Conservation (phyloP, 1,140 invertebrate genomes). For the Papilio polytes region DNA sequence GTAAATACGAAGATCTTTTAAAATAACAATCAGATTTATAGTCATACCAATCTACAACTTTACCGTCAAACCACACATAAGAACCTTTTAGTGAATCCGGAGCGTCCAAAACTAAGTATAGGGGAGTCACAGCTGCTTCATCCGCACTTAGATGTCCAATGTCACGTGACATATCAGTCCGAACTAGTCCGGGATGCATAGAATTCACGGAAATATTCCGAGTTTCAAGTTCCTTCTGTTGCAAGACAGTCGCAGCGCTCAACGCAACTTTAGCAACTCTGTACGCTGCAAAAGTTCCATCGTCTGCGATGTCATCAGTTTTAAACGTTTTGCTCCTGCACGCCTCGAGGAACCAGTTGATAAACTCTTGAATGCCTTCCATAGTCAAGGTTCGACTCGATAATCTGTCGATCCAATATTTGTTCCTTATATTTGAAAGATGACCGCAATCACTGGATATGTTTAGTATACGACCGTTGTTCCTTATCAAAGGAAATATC, state of each 20-base stretch:
- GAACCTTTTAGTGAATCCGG: constrained; percentile 62
- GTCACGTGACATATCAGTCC: constrained; percentile 87
- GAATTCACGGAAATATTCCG: constrained; percentile 87
- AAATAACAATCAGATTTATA: constrained; percentile 4
- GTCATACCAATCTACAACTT: constrained; percentile 68
- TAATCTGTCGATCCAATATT: constrained; percentile 83
- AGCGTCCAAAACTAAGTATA: constrained; percentile 61
- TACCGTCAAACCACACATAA: constrained; percentile 74
- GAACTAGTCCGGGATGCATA: constrained; percentile 83
- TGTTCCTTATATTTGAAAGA: constrained; percentile 83
- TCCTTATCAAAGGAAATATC: constrained; percentile 87
- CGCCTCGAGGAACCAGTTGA: constrained; percentile 85
- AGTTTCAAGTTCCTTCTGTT: constrained; percentile 84
- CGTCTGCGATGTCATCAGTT: constrained; percentile 71
- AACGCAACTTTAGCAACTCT: constrained; percentile 88
- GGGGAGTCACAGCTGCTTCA: constrained; percentile 79
- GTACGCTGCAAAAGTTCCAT: constrained; percentile 86
- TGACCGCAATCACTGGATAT: constrained; percentile 89
- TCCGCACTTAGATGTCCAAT: constrained; percentile 85
- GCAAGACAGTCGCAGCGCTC: constrained; percentile 86
- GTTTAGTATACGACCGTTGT: constrained; percentile 89
- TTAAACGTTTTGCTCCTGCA: constrained; percentile 67
- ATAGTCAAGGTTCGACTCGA: constrained; percentile 81
- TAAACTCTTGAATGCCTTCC: constrained; percentile 84
- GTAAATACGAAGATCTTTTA: neutral